These are phyloP conservation scores for Mesorhabditis spiculigera DNA, from an alignment of 2,888 invertebrate genomes.

Conservation along the genomic window DNA sequence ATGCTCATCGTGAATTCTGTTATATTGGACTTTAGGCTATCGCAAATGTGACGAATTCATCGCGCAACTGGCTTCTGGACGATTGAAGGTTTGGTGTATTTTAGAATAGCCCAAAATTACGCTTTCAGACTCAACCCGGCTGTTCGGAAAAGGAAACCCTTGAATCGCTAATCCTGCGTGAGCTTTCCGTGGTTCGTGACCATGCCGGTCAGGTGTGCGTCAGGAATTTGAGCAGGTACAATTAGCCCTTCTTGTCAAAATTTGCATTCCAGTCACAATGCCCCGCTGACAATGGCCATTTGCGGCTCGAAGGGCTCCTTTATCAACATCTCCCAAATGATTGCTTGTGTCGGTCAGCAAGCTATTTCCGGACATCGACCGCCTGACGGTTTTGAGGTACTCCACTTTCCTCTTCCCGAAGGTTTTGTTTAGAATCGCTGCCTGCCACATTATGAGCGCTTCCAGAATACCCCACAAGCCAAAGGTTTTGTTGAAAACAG, in stretches of 20 bases:
- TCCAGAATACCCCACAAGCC: constrained; percentile 81
- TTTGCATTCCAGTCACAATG: constrained; percentile 70
- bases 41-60: constrained; percentile 86
- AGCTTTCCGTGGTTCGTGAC: constrained; percentile 63
- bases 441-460: constrained; percentile 63
- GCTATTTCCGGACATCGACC: constrained; percentile 88
- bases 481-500: constrained; percentile 75
- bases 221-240: constrained; percentile 78
- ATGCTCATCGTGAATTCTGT: background rate
- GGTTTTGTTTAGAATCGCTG: constrained; percentile 58
- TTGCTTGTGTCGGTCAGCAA: constrained; percentile 98
- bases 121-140: constrained; percentile 62
- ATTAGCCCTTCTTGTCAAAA: background rate
- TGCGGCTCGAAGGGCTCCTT: constrained; percentile 92
- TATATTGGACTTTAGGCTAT: constrained; percentile 68
- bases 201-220: constrained; percentile 60
- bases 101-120: background rate
- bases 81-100: constrained; percentile 68
- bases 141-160: constrained; percentile 63
- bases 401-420: background rate
- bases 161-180: constrained; percentile 73
- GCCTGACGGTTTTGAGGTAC: constrained; percentile 84
- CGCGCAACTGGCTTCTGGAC: constrained; percentile 78
- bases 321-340: constrained; percentile 99
- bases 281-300: constrained; percentile 93